Percentiles rank a stretch among this genome's conserved stretches.
These are phyloP conservation scores for Melikaiella ostensackeni DNA, from an alignment of 2,888 invertebrate species.

Conservation along the genomic window DNA sequence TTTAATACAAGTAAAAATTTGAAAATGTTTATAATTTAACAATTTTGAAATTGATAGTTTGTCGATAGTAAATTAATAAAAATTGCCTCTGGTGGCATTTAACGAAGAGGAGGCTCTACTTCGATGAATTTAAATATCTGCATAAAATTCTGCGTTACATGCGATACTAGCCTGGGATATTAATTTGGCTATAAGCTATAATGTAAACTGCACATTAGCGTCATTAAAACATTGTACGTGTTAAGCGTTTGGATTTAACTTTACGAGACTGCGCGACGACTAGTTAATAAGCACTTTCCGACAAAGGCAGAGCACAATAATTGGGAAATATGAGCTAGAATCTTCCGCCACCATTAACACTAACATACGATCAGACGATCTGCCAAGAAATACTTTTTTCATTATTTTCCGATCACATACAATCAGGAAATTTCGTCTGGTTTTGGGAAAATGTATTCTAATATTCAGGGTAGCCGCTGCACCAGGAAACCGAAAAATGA, in stretches of 20 bases:
- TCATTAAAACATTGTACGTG: slow-evolving; percentile 23
- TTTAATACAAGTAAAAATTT: too few relatives aligned
- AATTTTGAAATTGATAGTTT: not conserved
- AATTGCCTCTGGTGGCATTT: not conserved
- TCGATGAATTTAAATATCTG: slow-evolving; percentile 28
- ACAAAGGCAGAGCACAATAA: slow-evolving; percentile 47
- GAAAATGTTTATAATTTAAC: too few relatives aligned
- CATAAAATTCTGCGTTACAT: slow-evolving; percentile 18
- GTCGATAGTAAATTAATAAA: not conserved
- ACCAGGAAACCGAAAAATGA: too few relatives aligned
- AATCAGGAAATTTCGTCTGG: not conserved
- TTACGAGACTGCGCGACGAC: slow-evolving; percentile 28
- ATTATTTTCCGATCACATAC: not conserved
- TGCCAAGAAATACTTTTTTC: not conserved
- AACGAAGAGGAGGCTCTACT: not conserved
- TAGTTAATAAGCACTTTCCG: slow-evolving; percentile 37
- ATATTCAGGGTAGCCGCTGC: too few relatives aligned
- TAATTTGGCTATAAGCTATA: slow-evolving; percentile 24
- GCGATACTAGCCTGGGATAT: slow-evolving; percentile 21
- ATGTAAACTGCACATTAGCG: slow-evolving; percentile 31
- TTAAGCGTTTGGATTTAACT: slow-evolving; percentile 37
- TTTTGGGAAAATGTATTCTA: not conserved
- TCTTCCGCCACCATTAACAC: slow-evolving; percentile 37
- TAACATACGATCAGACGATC: slow-evolving; percentile 1
- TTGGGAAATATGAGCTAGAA: slow-evolving; percentile 58